Base-by-base conservation (phyloP, 1,140 invertebrate species). In the Drosophila oshimai region DNA sequence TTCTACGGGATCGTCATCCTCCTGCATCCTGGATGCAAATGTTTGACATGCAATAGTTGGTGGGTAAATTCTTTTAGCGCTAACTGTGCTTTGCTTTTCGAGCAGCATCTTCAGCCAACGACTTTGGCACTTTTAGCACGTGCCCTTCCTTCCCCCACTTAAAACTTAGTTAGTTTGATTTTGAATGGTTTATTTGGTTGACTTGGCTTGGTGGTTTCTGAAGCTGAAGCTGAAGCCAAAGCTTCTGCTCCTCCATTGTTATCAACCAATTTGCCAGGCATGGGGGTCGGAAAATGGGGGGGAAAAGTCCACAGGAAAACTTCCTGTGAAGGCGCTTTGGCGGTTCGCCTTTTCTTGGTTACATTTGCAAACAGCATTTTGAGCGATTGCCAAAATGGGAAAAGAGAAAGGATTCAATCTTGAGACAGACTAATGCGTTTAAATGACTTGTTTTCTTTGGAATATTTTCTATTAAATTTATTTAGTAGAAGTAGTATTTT, bases 171-270 rank as follows among this genome's bases (percentile, higher is more conserved):
- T 79, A 74, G 75, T 78, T 78, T 73, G 75, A 78, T 78, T 78
- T 69, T 79, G 75, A 79, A 79, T 78, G 75, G 69, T 78, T 78
- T 79, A 72, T 79, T 78, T 67, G 74, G 70, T 53, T 78, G 74
- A 44, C 46, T 77, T 71, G 31, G 53, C 54, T 42, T 29, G 34
- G 72, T 39, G 61, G 61, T 39, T 65, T 60, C 44, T 15, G 15
- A 15, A 9, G 18, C 50, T 24, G 54, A 20, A 33, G 17, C 18
- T 29, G n/a, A n/a, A n/a, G n/a, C 5, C 29, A 31, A 28, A 24
- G 65, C 39, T 65, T 33, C 26, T 62, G 67, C 28, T 55, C 45
- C 26, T n/a, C 47, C 57, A 74, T 79, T 79, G 76, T 80, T 80
- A 80, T 80, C 76, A 74, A 80, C 64, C 76, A 74, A 80, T 79